A percentile compares a stretch with the other conserved stretches of the same genome.
Conservation (phyloP, 2,113 vertebrate species). For the Spea bombifrons region DNA sequence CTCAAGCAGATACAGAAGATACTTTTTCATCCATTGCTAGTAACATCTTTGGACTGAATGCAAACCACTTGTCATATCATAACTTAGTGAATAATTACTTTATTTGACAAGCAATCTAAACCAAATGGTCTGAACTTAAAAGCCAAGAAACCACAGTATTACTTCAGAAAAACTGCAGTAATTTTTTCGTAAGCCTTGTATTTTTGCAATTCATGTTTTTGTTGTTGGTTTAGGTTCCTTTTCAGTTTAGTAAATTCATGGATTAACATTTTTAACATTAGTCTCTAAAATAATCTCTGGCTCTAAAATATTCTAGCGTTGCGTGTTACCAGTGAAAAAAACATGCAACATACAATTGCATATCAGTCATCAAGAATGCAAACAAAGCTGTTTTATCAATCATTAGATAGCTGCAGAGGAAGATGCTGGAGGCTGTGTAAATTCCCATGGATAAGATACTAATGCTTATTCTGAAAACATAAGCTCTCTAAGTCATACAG, state of each 20-base stretch:
- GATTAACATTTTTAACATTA: too few relatives aligned
- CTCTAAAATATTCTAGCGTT: too few relatives aligned
- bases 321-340: too few relatives aligned
- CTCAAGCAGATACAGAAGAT: not conserved
- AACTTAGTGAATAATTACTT: constrained; percentile 14
- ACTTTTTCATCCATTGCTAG: not conserved
- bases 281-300: too few relatives aligned
- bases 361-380: constrained; percentile 18
- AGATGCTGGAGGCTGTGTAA: constrained; percentile 15
- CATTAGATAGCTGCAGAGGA: not conserved
- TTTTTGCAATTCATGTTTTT: too few relatives aligned
- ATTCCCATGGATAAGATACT: not conserved
- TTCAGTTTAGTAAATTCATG: too few relatives aligned
- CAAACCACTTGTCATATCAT: constrained; percentile 26
- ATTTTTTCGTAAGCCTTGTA: too few relatives aligned
- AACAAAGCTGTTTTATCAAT: constrained; percentile 4
- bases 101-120: constrained; percentile 36
- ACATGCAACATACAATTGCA: too few relatives aligned
- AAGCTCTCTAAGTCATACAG: constrained; percentile 1
- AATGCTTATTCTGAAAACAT: constrained; percentile 17
- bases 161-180: too few relatives aligned
- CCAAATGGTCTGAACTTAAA: constrained; percentile 17
- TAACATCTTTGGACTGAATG: constrained; percentile 24
- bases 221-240: too few relatives aligned
- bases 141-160: too few relatives aligned